Evolutionary conservation across 2,113 vertebrate genomes (phyloP).

Genomic region (Aegotheles bennettii): DNA sequence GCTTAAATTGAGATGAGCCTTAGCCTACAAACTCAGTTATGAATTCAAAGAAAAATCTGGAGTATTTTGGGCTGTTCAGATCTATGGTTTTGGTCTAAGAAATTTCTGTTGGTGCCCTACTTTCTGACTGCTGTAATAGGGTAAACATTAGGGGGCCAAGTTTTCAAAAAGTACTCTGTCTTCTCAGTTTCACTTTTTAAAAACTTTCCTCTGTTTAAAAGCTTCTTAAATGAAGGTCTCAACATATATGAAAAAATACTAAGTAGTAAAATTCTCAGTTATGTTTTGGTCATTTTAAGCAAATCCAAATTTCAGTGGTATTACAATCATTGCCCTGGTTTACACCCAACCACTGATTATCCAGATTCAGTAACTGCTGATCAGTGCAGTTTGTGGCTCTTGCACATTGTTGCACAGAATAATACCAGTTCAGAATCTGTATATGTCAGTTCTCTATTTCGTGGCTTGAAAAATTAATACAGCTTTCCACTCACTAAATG

Average conservation of each 20-base stretch:
- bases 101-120: background rate
- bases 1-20: background rate
- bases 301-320: background rate
- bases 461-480: background rate
- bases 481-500: background rate
- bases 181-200: background rate
- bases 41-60: background rate
- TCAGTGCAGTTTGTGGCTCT: background rate
- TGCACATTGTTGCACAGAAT: background rate
- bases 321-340: background rate
- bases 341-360: background rate
- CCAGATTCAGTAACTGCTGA: background rate
- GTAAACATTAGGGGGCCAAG: background rate
- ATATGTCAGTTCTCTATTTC: background rate
- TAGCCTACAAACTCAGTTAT: background rate
- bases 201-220: background rate
- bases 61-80: background rate
- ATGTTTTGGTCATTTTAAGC: background rate
- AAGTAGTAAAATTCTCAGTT: background rate
- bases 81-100: background rate
- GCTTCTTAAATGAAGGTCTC: background rate
- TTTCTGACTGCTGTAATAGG: background rate
- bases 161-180: background rate
- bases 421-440: background rate
- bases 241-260: background rate